Base-by-base conservation (phyloP, 2,797 vertebrate genomes). In the Mus spretus region DNA sequence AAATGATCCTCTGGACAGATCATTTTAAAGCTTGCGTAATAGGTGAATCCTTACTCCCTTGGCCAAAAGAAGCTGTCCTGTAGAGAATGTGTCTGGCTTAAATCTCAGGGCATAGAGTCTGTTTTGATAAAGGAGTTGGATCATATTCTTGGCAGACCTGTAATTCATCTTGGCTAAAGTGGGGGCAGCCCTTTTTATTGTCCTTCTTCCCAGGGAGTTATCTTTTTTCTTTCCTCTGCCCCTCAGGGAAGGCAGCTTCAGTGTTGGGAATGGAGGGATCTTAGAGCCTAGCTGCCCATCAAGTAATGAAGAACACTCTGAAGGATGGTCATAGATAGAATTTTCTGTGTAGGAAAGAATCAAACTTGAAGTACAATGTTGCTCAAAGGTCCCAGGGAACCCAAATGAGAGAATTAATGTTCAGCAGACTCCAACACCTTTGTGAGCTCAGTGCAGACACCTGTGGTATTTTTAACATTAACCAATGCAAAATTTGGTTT, bases 111-210 rank as follows among this genome's bases (percentile, higher is more conserved):
- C 0, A 22, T 40, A 57, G 8, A 44, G 20, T 83, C 31, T 83
- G 63, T 74, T 96, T 93, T 84, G 75, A 90, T 20, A 81, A 91
- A 72, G 0, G 14, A 63, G 31, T 63, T 79, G 63, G 75, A 93
- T 7, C 8, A 4, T 63, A 22, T 40, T 94, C 47, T 95, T 87
- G 90, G 44, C 84, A 55, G 40, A 70, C 55, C 40, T 55, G 19
- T 1, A 4, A 63, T 92, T 70, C 50, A n/a, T 87, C 31, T 92
- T 34, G 14, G 0, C 63, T 83, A 80, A 83, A 89, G 47, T 14
- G 34, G 12, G 87, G 20, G 37, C 55, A 86, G 80, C 13, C 10
- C 65, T 79, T 78, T 34, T 1, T 15, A 20, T 5, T 24, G 31
- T 80, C 34, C 1, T 22, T 70, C 83, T 85, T 55, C 67, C 65